Percentiles rank a stretch among this genome's conserved stretches.
Evolutionary conservation across 1,140 invertebrate species (phyloP).

Genomic region (Geopemphigus sp.): DNA sequence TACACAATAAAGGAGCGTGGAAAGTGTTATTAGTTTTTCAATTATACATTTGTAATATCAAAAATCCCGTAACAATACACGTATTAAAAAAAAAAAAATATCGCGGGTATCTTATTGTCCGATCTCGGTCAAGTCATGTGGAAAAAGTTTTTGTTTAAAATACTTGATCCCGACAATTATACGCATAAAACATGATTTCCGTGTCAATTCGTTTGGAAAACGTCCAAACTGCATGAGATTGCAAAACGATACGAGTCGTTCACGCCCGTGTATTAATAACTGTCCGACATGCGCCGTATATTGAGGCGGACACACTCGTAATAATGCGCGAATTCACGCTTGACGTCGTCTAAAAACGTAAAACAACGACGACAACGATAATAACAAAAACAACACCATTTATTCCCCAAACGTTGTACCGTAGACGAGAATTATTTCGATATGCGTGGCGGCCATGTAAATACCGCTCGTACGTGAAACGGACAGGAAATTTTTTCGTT

Average conservation of each 20-base stretch:
- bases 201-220: neutral
- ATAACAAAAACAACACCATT: too few relatives aligned
- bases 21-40: neutral
- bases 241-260: neutral
- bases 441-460: neutral
- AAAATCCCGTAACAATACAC: neutral
- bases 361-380: neutral
- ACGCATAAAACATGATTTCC: conserved; percentile 1
- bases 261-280: neutral
- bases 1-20: neutral
- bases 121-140: neutral
- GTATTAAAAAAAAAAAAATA: too few relatives aligned
- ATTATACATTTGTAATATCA: neutral
- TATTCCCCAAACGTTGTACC: neutral
- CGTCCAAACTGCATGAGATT: neutral
- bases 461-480: neutral
- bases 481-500: neutral
- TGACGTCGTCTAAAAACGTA: neutral
- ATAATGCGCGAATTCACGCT: neutral
- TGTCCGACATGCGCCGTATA: neutral
- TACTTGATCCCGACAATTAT: neutral
- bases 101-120: conserved; percentile 19
- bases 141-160: conserved; percentile 6
- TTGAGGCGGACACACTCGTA: neutral
- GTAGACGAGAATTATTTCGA: neutral